Evolutionary conservation across 64 coral and sea anemone species (phyloP).

Genomic region (Montipora cactus): DNA sequence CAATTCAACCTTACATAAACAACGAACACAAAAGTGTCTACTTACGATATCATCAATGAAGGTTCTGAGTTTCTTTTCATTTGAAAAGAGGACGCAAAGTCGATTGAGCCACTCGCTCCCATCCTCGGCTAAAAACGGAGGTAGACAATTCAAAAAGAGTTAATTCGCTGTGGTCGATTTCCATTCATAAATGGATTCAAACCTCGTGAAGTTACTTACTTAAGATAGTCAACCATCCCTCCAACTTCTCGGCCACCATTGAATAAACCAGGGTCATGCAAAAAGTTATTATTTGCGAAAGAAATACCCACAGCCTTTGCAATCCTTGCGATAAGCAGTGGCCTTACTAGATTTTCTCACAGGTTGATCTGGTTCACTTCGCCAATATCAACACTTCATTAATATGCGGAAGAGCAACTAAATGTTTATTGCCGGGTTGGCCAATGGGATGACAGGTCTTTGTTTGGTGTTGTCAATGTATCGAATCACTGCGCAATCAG

Average conservation of each 20-base stretch:
- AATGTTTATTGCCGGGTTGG: constrained; percentile 32
- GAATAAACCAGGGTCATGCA: background rate
- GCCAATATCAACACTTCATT: constrained; percentile 35
- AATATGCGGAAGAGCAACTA: constrained; percentile 8
- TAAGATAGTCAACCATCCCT: constrained; percentile 49
- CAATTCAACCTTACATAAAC: background rate
- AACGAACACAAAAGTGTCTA: background rate
- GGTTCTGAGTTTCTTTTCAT: constrained; percentile 43
- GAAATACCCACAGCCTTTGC: background rate
- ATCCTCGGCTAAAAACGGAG: constrained; percentile 7
- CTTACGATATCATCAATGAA: constrained; percentile 39
- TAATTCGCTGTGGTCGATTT: background rate
- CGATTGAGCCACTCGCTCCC: constrained; percentile 40
- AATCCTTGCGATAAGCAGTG: background rate
- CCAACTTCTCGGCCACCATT: constrained; percentile 35
- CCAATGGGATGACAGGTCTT: background rate
- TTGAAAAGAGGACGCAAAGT: constrained; percentile 41
- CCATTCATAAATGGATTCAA: background rate
- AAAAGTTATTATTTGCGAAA: constrained; percentile 12
- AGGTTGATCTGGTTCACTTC: constrained; percentile 5
- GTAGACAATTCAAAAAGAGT: background rate
- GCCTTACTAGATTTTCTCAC: constrained; percentile 4
- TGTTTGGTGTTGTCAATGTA: constrained; percentile 31
- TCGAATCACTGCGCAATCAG: background rate
- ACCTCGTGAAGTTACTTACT: constrained; percentile 24